These are phyloP conservation scores for Gymnothorax reevesii DNA, from an alignment of 2,797 vertebrate genomes.

Conservation along the genomic window DNA sequence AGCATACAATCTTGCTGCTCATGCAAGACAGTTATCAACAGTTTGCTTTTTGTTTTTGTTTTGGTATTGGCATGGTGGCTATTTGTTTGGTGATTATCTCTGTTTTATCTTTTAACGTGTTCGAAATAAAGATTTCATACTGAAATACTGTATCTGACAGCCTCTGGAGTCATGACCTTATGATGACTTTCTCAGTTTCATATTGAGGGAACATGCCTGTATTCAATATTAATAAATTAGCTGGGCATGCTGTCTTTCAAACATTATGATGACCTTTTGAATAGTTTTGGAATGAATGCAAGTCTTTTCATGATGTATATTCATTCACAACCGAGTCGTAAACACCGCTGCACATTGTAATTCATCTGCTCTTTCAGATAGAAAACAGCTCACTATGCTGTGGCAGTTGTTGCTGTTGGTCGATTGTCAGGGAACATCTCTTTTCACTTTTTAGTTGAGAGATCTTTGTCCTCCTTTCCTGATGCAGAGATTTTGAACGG, in stretches of 20 bases:
- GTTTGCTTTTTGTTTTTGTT: too few relatives aligned
- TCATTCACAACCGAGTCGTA: background rate
- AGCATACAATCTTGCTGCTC: too few relatives aligned
- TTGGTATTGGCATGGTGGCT: too few relatives aligned
- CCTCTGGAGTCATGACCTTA: too few relatives aligned
- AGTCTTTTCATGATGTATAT: background rate
- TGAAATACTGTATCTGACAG: too few relatives aligned
- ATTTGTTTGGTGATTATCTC: too few relatives aligned
- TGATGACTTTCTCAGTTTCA: background rate
- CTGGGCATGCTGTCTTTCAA: background rate
- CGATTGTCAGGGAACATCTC: background rate
- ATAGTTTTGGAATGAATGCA: background rate
- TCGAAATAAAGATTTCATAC: too few relatives aligned
- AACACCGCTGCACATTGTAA: background rate
- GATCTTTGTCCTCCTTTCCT: slow-evolving; percentile 42
- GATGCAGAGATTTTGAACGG: slow-evolving; percentile 31
- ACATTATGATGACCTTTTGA: background rate
- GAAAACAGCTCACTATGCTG: background rate
- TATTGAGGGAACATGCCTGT: background rate
- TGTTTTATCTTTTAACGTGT: too few relatives aligned
- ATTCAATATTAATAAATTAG: background rate
- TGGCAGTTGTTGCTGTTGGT: background rate
- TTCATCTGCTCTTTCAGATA: background rate
- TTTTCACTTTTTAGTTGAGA: background rate
- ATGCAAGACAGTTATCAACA: too few relatives aligned